Evolutionary conservation across 2,888 invertebrate genomes (phyloP).

Genomic region (Dichetophora obliterata): DNA sequence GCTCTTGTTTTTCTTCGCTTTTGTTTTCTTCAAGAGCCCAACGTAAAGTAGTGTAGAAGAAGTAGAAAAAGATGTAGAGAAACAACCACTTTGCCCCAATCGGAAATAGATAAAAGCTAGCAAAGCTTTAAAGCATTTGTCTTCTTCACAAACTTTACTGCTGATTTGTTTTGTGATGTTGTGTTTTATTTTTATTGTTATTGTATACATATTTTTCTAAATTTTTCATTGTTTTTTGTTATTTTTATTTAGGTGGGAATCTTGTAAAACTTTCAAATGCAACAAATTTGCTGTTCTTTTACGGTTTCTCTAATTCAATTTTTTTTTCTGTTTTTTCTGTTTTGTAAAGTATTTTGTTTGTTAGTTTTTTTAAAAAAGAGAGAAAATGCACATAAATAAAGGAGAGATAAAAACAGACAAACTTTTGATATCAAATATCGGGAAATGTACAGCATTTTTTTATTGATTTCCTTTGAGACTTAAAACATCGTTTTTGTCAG

Average conservation of each 20-base stretch:
- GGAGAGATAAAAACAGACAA: neutral
- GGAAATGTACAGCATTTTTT: neutral
- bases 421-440: slow-evolving; percentile 7
- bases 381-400: neutral
- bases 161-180: neutral
- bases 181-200: neutral
- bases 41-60: no score
- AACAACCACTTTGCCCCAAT: no score
- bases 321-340: neutral
- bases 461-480: slow-evolving; percentile 10
- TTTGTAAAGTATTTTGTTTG: neutral
- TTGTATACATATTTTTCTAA: neutral
- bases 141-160: neutral
- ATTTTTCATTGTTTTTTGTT: no score
- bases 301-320: neutral
- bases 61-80: no score
- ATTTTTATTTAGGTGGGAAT: neutral
- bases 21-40: neutral
- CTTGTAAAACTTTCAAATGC: neutral
- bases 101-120: no score
- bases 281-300: neutral
- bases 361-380: neutral
- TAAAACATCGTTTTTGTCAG: neutral
- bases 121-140: neutral
- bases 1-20: neutral